Base-by-base conservation (phyloP, 2,113 vertebrate species). In the Halcyon senegalensis region DNA sequence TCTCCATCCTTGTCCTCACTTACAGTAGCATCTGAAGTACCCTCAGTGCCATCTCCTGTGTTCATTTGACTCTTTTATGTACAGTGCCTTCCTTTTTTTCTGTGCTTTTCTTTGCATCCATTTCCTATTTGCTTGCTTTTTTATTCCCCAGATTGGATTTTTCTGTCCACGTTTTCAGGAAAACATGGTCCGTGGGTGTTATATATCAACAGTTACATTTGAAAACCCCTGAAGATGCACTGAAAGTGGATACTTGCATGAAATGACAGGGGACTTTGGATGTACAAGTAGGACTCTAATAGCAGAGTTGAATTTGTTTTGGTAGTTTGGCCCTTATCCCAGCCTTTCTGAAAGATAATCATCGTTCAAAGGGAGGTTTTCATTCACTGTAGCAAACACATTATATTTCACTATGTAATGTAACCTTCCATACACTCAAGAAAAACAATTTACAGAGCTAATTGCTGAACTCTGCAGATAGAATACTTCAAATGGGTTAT, bases 381-480 rank as follows among this genome's bases (percentile, higher is more conserved):
- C 92, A 64, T 84, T 89, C 76, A 17, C 93, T 86, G 0, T 21
- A 48, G 76, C 20, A 5, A 27, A 19, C 85, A 90, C 82, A 86
- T 97, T 94, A 50, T 92, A 51, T 90, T 95, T 96, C 83, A 48
- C 50, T 33, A 3, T 77, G 92, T 90, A 91, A 91, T 59, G 56
- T 91, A 90, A 90, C 92, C 88, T 90, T 90, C 83, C 51, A 21
- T n/a, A 13, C 51, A 8, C 79, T 81, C 79, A 55, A 91, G 87
- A 88, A 95, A 93, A 94, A 94, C 85, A 86, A 86, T 93, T 96
- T 92, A 55, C 73, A 64, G 84, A 88, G 64, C 68, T 95, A 93
- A 94, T 92, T 95, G 96, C 90, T 88, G 90, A 94, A 90, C 82
- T 95, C 85, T 84, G 88, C 82, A 88, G 92, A 93, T 92, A 64